phyloP scores from a whole-genome alignment of 92 coral and sea anemone genomes.

The Diadumene lineata region DNA sequence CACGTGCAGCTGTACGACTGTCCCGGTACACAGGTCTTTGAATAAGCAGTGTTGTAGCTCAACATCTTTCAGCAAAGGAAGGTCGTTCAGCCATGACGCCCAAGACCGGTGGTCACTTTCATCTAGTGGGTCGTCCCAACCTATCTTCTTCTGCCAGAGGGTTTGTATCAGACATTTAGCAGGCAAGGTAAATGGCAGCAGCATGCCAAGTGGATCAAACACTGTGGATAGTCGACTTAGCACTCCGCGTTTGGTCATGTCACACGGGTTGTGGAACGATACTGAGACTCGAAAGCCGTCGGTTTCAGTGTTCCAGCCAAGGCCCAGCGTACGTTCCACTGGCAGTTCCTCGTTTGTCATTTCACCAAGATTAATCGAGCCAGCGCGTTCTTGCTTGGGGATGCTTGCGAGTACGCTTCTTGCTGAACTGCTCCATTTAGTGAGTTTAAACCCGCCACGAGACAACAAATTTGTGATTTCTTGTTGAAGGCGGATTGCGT shows the following conservation, averaged over 20 bases:
- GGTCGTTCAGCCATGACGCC: slow-evolving; percentile 48
- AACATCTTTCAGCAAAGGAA: slow-evolving; percentile 28
- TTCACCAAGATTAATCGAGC: slow-evolving; percentile 27
- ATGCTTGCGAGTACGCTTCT: slow-evolving; percentile 31
- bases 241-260: too few species aligned
- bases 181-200: too few species aligned
- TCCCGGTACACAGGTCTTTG: slow-evolving; percentile 8
- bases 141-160: too few species aligned
- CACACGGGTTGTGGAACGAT: slow-evolving; percentile 5
- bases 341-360: slow-evolving; percentile 40
- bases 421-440: slow-evolving; percentile 54
- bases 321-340: slow-evolving; percentile 56
- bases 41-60: slow-evolving; percentile 51
- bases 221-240: too few species aligned
- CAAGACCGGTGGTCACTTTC: slow-evolving; percentile 25
- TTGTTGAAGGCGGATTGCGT: slow-evolving; percentile 38
- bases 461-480: slow-evolving; percentile 47
- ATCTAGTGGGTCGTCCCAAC: slow-evolving; percentile 54
- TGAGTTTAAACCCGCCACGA: slow-evolving; percentile 40
- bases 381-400: slow-evolving; percentile 37
- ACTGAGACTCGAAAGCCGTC: slow-evolving; percentile 46
- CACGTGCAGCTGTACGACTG: slow-evolving; percentile 49
- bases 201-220: too few species aligned
- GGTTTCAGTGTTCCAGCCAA: slow-evolving; percentile 60
- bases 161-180: too few species aligned